Evolutionary conservation across 2,888 invertebrate genomes (phyloP), one percentile per base, ranked within the genome.

Genomic region (Meloe dianella): DNA sequence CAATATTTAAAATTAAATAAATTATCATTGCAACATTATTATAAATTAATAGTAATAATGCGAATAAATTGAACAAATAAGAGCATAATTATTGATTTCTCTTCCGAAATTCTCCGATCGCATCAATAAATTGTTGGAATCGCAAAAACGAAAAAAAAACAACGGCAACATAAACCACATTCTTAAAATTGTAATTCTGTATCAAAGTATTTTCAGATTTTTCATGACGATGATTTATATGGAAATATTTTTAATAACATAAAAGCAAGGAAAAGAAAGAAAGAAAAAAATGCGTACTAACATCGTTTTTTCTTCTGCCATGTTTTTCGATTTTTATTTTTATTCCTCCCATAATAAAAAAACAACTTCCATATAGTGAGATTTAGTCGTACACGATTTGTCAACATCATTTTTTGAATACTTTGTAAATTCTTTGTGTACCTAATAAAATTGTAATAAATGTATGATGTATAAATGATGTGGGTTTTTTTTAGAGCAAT

Each of bases 371-470:
- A 64, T 61, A 32, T 63, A 63, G 63, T 59, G 63, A 41, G 60
- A 68, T 66, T 70, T 68, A 64, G 57, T 69, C 64, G 57, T 47
- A 47, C 65, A 63, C 64, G 38, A 60, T 47, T 64, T 65, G 57
- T 63, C 64, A 70, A 66, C 60, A 70, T 65, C 61, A 62, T 66
- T 47, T 47, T 47, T 20, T 54, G 76, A 75, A 73, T 78, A 78
- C 78, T 80, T 81, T 82, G 81, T 82, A 81, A 82, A 82, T 80
- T 81, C 73, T 80, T 80, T 81, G 80, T 82, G 81, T 82, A 81
- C 79, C 80, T 81, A 80, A 78, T 75, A 71, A 74, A 73, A 77
- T 74, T 79, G 76, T 79, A 79, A 80, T 79, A 79, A 79, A 79
- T 77, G 78, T 79, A 79, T 76, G 77, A 75, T 77, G 75, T 78